Conservation (phyloP, 2,113 vertebrate species). For the Urocolius indicus region DNA sequence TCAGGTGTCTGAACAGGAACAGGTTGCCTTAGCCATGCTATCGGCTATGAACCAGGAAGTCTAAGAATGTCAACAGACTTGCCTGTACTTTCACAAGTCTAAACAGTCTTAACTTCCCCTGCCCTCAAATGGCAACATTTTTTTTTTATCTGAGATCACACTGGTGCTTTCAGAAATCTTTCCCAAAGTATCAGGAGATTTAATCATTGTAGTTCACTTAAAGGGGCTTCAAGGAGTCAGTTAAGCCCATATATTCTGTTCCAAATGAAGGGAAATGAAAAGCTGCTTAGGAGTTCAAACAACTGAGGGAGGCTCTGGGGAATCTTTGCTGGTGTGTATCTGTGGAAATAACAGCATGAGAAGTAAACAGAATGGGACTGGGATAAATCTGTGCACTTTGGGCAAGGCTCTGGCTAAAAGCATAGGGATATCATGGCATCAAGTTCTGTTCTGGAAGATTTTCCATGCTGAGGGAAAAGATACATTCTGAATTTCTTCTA, state of each 20-base stretch:
- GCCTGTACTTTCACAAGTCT: constrained; percentile 38
- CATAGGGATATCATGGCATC: not conserved
- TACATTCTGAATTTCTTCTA: not conserved
- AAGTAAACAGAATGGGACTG: not conserved
- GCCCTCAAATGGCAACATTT: not conserved
- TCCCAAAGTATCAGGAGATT: not conserved
- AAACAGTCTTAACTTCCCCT: not conserved
- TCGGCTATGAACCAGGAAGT: constrained; percentile 36
- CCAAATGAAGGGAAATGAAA: constrained; percentile 9
- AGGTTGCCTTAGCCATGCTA: not conserved
- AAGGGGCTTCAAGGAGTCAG: not conserved
- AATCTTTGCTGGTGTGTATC: not conserved
- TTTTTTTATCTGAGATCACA: constrained; percentile 8
- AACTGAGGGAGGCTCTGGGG: not conserved
- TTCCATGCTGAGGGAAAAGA: not conserved
- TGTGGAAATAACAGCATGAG: not conserved
- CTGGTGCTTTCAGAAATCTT: constrained; percentile 12
- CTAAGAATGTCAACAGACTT: not conserved
- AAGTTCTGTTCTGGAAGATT: not conserved
- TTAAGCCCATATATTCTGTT: constrained; percentile 25
- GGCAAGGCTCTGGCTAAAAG: not conserved
- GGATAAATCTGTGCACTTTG: not conserved
- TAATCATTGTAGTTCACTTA: not conserved
- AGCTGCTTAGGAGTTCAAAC: constrained; percentile 8
- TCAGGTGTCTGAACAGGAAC: not conserved